A percentile compares a stretch with the other conserved stretches of the same genome.
Conservation (phyloP, 2,113 vertebrate species). For the Recurvirostra avosetta region DNA sequence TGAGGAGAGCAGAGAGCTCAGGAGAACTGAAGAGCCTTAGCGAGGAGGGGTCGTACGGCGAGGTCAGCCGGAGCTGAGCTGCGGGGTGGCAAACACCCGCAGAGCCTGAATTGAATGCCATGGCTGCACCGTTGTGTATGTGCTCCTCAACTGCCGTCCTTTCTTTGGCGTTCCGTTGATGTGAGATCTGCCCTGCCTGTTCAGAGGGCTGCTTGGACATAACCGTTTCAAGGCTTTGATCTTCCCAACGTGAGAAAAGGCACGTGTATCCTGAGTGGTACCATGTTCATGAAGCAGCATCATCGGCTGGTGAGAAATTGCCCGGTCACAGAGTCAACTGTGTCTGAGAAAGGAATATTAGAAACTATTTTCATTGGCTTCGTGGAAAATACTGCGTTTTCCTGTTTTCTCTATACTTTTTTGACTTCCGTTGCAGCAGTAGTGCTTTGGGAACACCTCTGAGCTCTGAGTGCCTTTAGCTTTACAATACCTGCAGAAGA, state of each 20-base stretch:
- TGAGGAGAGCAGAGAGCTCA: not conserved
- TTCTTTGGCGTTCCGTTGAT: not conserved
- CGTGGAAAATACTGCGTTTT: not conserved
- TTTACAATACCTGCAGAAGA: not conserved
- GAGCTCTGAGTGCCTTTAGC: not conserved
- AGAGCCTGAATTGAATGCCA: not conserved
- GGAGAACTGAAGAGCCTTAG: not conserved
- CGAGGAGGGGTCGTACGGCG: rapidly evolving
- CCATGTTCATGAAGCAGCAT: not conserved
- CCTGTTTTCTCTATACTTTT: not conserved
- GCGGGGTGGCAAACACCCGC: not conserved
- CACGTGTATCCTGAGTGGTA: not conserved
- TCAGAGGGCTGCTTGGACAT: not conserved
- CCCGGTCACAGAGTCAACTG: not conserved
- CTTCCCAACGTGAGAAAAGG: not conserved
- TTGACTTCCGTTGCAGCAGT: not conserved
- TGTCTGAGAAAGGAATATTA: not conserved
- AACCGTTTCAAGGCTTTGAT: not conserved
- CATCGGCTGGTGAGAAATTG: not conserved
- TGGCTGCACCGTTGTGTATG: not conserved
- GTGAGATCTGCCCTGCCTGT: not conserved
- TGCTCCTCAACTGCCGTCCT: not conserved
- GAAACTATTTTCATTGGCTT: not conserved
- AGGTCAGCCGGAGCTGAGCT: not conserved
- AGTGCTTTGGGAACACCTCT: not conserved